Base-by-base conservation (phyloP, 2,797 vertebrate genomes). In the Anguilla anguilla region DNA sequence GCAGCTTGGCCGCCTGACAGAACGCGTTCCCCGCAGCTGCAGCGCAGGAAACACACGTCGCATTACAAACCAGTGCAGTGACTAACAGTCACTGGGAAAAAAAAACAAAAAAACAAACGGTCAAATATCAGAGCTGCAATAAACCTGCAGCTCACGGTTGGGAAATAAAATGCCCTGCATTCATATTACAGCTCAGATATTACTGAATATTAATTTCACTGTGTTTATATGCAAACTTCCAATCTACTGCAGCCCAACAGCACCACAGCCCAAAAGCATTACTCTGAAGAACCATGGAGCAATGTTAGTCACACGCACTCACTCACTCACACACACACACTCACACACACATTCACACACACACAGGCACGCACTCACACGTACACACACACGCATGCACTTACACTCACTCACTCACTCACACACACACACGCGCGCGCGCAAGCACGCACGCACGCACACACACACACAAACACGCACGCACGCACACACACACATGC, bases 1-100 rank as follows among this genome's bases (percentile, higher is more conserved):
- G 98, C 88, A 99, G 96, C 88, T 97, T 98, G 89, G 98, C 99
- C 0, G 98, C 98, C 92, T 99, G 98, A 91, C 99, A 99, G 90
- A 99, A 99, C 0, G 99, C 98, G 31, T 93, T 97, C 86, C 99
- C 99, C 89, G 99, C 97, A 88, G 96, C 99, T 99, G 93, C n/a
- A 53, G 89, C 88, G 91, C 86, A 92, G 1, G 79, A 31, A 53
- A 3, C 77, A 84, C 82, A 4, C 0, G 5, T 0, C 5, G 57
- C 57, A 9, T 51, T 57, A 57, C 11, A 57, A 2, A 57, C 10
- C 10, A 57, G 6, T 51, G 51, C 6, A 51, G 51, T 51, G 51
- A 51, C 51, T 51, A 7, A 51, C 35, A 51, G 51, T 51, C 51
- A 51, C 39, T 49, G 15, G 57, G 13, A 55, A 22, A 51, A 49